Conservation (phyloP, 2,888 invertebrate genomes). For the Idaea straminata region DNA sequence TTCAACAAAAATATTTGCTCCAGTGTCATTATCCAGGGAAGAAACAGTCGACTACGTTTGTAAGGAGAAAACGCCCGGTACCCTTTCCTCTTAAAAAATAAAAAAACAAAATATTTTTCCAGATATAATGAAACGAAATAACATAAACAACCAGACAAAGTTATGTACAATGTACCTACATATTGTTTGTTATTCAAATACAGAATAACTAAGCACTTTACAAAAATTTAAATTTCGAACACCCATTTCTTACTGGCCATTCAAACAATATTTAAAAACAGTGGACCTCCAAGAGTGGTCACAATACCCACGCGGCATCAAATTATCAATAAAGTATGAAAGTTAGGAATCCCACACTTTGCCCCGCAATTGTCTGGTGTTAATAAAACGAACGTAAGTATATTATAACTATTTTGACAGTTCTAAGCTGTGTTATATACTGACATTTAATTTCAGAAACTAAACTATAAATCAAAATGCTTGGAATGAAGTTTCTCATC, state of each 20-base stretch:
- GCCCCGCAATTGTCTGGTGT: constrained; percentile 71
- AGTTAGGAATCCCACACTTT: constrained; percentile 75
- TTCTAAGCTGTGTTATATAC: constrained; percentile 67
- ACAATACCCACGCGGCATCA: constrained; percentile 60
- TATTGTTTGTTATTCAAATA: not conserved
- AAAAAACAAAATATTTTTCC: not conserved
- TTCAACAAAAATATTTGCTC: too few relatives aligned
- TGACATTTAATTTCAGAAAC: constrained; percentile 16
- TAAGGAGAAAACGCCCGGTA: too few relatives aligned
- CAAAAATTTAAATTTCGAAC: not conserved
- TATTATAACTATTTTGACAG: constrained; percentile 79
- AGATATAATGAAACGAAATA: not conserved
- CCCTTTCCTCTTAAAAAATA: too few relatives aligned
- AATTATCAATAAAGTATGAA: constrained; percentile 66
- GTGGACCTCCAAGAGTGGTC: constrained; percentile 54
- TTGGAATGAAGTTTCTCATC: not conserved
- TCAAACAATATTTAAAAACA: constrained; percentile 42
- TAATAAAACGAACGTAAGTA: constrained; percentile 69
- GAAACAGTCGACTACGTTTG: too few relatives aligned
- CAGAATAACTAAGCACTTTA: not conserved
- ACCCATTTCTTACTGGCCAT: constrained; percentile 5
- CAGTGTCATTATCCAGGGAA: too few relatives aligned
- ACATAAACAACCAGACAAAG: not conserved
- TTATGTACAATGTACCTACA: not conserved
- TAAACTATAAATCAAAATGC: constrained; percentile 10